Percentiles rank a stretch among this genome's conserved stretches.
These are phyloP conservation scores for Clanis bilineata DNA, from an alignment of 2,888 invertebrate genomes.

Conservation along the genomic window DNA sequence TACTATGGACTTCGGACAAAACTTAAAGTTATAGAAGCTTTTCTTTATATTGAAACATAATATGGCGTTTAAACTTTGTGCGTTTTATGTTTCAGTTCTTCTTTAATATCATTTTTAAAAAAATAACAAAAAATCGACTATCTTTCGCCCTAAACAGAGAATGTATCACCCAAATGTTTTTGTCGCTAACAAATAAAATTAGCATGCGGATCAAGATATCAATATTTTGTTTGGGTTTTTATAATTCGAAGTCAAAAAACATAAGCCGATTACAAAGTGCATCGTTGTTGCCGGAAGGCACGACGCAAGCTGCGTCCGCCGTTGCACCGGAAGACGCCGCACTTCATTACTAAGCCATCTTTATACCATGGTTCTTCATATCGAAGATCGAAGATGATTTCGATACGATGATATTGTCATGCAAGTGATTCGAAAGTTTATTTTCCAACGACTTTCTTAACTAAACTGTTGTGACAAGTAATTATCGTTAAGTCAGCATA, in stretches of 20 bases:
- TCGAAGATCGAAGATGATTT: background rate
- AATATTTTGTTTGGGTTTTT: constrained; percentile 8
- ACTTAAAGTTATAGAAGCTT: too few relatives aligned
- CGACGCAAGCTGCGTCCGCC: constrained; percentile 63
- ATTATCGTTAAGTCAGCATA: constrained; percentile 17
- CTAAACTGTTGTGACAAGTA: constrained; percentile 13
- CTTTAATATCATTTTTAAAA: too few relatives aligned
- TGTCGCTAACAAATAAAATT: background rate
- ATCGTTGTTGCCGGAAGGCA: constrained; percentile 50
- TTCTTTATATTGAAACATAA: too few relatives aligned
- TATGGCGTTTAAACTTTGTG: too few relatives aligned
- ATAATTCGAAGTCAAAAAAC: constrained; percentile 9
- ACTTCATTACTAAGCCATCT: constrained; percentile 39
- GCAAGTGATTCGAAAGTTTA: background rate
- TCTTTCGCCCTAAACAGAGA: too few relatives aligned
- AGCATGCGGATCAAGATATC: background rate
- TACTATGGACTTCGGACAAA: too few relatives aligned
- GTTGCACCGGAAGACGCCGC: constrained; percentile 46
- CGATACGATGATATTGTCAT: background rate
- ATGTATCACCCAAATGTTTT: too few relatives aligned
- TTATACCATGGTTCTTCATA: constrained; percentile 19
- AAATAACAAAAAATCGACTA: too few relatives aligned
- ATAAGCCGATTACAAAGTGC: constrained; percentile 18
- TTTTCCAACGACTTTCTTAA: background rate
- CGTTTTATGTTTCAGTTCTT: too few relatives aligned